Evolutionary conservation across 2,888 invertebrate species (phyloP).

Genomic region (Eupithecia subfuscata): DNA sequence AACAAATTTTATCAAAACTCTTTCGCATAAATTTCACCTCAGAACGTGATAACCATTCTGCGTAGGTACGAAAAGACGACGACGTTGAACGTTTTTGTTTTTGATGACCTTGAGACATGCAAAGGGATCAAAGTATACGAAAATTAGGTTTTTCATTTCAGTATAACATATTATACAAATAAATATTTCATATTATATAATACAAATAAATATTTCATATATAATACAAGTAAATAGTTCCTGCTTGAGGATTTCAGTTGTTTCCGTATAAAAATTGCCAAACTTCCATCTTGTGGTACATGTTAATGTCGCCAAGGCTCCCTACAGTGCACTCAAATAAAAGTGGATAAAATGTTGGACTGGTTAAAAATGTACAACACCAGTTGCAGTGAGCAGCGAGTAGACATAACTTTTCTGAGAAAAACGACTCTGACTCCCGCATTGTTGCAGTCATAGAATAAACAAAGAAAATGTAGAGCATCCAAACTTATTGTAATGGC

Average conservation of each 20-base stretch:
- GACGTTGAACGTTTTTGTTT: background rate
- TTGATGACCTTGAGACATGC: background rate
- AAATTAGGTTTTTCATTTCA: background rate
- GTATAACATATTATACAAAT: too few relatives aligned
- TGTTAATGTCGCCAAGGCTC: background rate
- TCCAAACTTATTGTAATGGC: background rate
- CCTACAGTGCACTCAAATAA: slow-evolving; percentile 36
- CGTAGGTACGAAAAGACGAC: background rate
- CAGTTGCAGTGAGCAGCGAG: slow-evolving; percentile 29
- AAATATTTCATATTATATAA: too few relatives aligned
- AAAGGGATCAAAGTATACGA: background rate
- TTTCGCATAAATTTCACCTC: background rate
- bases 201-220: background rate
- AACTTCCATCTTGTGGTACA: background rate
- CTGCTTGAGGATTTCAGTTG: background rate
- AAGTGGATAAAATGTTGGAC: slow-evolving; percentile 43
- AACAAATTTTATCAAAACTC: background rate
- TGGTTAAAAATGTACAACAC: slow-evolving; percentile 52
- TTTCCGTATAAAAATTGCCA: background rate
- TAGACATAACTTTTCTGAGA: slow-evolving; percentile 43
- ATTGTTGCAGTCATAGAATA: slow-evolving; percentile 13
- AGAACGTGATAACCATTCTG: background rate
- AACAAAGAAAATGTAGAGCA: slow-evolving; percentile 1
- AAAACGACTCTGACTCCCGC: slow-evolving; percentile 37
- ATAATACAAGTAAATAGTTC: too few relatives aligned